These are phyloP conservation scores for Carpatolechia fugitivella DNA, from an alignment of 2,888 invertebrate species.

Conservation along the genomic window DNA sequence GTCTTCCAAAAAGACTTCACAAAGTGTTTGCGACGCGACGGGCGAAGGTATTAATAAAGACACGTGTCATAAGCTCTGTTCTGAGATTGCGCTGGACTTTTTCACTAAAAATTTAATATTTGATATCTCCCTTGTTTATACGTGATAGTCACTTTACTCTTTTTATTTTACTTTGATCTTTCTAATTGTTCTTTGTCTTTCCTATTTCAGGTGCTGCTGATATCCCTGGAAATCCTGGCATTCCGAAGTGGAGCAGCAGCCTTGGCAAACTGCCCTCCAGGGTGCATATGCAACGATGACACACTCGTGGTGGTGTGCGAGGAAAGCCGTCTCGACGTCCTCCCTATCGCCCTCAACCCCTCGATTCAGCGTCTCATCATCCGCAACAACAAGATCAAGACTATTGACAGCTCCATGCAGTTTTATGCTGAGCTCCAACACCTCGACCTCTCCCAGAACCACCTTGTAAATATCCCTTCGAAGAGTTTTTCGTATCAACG, in stretches of 20 bases:
- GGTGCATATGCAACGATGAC: constrained; percentile 94
- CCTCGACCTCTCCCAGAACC: constrained; percentile 91
- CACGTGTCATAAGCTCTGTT: neutral
- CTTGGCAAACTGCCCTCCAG: constrained; percentile 89
- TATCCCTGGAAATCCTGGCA: constrained; percentile 57
- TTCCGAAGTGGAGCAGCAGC: constrained; percentile 73
- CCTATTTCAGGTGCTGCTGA: constrained; percentile 62
- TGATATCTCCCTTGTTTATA: too few species aligned
- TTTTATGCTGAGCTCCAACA: constrained; percentile 93
- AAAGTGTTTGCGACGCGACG: neutral
- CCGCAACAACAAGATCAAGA: constrained; percentile 91
- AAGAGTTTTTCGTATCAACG: constrained; percentile 89
- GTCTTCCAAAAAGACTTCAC: constrained; percentile 3
- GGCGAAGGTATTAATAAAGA: neutral
- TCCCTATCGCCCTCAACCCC: constrained; percentile 95
- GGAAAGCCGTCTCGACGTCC: constrained; percentile 90
- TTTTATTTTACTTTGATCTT: neutral
- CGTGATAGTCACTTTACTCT: too few species aligned
- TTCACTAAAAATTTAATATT: too few species aligned
- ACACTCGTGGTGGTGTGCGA: constrained; percentile 92
- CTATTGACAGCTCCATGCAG: constrained; percentile 92
- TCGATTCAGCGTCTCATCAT: constrained; percentile 91
- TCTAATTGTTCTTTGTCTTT: constrained; percentile 22
- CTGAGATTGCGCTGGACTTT: neutral
- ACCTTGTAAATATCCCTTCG: constrained; percentile 88